These are phyloP conservation scores for Steromphala cineraria DNA, from an alignment of 2,888 invertebrate species.

Conservation along the genomic window DNA sequence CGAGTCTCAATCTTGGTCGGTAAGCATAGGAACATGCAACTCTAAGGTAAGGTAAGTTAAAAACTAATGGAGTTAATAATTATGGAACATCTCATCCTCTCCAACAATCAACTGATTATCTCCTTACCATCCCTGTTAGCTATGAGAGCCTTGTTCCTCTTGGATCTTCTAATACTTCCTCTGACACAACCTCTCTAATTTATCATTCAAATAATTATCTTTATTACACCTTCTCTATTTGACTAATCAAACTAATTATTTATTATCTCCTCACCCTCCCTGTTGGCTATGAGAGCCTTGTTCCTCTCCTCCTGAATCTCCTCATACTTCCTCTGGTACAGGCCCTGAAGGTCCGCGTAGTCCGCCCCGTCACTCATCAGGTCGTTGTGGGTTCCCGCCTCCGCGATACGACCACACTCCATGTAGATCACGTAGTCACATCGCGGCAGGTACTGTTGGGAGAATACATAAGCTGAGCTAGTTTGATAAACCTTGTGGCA, in stretches of 20 bases:
- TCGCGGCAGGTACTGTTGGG: conserved; percentile 78
- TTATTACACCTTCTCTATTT: not conserved
- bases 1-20: no score
- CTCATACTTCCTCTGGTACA: conserved; percentile 57
- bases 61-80: no score
- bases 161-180: no score
- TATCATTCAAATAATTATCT: no score
- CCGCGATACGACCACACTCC: conserved; percentile 79
- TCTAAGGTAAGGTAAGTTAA: no score
- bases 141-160: conserved; percentile 14
- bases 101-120: no score
- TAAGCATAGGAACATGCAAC: no score
- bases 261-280: not conserved
- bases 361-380: conserved; percentile 75
- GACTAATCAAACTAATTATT: no score
- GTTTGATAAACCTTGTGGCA: no score
- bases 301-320: conserved; percentile 41
- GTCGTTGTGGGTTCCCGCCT: conserved; percentile 78
- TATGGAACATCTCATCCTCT: no score
- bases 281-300: not conserved
- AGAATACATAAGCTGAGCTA: no score
- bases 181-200: conserved; percentile 33
- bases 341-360: conserved; percentile 72
- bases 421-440: conserved; percentile 80
- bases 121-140: not conserved